A percentile compares a stretch with the other conserved stretches of the same genome.
Evolutionary conservation across 2,888 invertebrate genomes (phyloP).

Genomic region (Apotomis turbidana): DNA sequence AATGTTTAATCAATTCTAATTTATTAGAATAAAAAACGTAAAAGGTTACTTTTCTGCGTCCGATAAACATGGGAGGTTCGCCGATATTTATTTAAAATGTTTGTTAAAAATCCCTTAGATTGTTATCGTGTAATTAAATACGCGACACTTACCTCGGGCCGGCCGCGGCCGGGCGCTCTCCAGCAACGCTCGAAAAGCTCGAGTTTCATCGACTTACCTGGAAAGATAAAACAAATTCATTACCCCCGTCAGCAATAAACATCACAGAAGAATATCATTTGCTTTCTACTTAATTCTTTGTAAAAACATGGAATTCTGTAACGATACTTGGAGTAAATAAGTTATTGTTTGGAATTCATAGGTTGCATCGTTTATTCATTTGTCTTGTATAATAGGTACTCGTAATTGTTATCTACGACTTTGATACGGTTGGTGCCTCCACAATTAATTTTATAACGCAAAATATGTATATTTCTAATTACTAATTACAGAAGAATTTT

Average conservation of each 20-base stretch:
- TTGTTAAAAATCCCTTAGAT: conserved; percentile 26
- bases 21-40: background rate
- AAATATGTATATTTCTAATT: too few relatives aligned
- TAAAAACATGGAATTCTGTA: conserved; percentile 6
- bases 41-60: conserved; percentile 6
- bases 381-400: too few relatives aligned
- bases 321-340: background rate
- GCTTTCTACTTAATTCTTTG: conserved; percentile 2
- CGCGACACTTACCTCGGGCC: conserved; percentile 36
- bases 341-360: too few relatives aligned
- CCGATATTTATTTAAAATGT: conserved; percentile 17
- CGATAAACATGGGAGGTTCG: conserved; percentile 10
- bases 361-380: too few relatives aligned
- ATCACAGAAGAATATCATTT: conserved; percentile 21
- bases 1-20: conserved; percentile 1
- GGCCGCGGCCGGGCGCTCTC: conserved; percentile 11
- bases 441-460: too few relatives aligned
- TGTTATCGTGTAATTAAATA: conserved; percentile 38
- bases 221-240: conserved; percentile 71
- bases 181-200: conserved; percentile 52
- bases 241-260: conserved; percentile 33
- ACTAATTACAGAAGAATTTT: too few relatives aligned
- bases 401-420: too few relatives aligned
- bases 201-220: conserved; percentile 78
- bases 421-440: too few relatives aligned